phyloP scores from a whole-genome alignment of 1,140 invertebrate species.

The Bombus consobrinus region DNA sequence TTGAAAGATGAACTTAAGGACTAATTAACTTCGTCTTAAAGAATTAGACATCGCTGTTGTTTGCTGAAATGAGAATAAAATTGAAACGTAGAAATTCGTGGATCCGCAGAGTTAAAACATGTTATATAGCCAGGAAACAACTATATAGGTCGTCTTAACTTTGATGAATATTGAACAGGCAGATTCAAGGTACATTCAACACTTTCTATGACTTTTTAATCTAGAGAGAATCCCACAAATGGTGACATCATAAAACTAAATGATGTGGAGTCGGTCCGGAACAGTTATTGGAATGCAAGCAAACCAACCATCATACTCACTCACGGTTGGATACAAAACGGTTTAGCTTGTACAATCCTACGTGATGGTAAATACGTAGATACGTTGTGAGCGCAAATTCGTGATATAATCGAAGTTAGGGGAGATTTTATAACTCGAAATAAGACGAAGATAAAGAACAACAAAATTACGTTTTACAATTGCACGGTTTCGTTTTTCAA shows the following conservation, averaged over 20 bases:
- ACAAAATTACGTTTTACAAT: too few relatives aligned
- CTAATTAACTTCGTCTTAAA: too few relatives aligned
- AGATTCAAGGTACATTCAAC: fast-evolving
- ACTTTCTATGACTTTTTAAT: background rate
- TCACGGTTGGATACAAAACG: constrained; percentile 69
- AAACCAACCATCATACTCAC: constrained; percentile 59
- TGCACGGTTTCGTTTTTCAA: too few relatives aligned
- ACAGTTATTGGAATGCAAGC: constrained; percentile 26
- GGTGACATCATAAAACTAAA: background rate
- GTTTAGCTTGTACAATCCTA: constrained; percentile 19
- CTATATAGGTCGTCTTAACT: fast-evolving
- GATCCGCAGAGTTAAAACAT: fast-evolving
- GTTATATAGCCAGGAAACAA: fast-evolving
- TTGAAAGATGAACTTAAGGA: too few relatives aligned
- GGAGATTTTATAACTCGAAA: too few relatives aligned
- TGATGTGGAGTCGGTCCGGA: background rate
- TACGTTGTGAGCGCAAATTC: background rate
- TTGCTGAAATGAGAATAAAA: too few relatives aligned
- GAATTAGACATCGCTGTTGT: fast-evolving
- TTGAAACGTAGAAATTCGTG: too few relatives aligned
- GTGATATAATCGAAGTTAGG: background rate
- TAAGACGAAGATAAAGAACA: too few relatives aligned
- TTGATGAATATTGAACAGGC: too few relatives aligned
- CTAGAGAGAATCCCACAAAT: constrained; percentile 21
- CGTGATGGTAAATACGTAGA: constrained; percentile 56